Conservation (phyloP, 2,888 invertebrate species). For the Lagria hirta region DNA sequence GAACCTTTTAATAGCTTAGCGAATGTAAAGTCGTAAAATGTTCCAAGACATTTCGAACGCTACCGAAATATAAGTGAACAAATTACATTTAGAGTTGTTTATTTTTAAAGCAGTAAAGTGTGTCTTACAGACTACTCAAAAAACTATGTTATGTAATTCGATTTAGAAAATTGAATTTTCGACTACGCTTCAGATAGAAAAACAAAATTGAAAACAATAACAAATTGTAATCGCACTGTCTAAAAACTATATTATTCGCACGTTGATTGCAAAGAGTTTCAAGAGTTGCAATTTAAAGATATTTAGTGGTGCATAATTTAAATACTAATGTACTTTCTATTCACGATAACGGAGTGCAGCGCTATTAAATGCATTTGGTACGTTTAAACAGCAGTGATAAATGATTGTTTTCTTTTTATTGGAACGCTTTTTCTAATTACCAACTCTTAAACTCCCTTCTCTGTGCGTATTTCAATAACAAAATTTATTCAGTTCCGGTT, state of each 20-base stretch:
- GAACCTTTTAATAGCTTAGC: constrained; percentile 43
- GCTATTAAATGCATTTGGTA: constrained; percentile 40
- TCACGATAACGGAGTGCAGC: constrained; percentile 40
- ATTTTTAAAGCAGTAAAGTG: constrained; percentile 20
- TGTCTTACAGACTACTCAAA: constrained; percentile 3
- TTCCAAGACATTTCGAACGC: constrained; percentile 33
- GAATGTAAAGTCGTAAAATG: constrained; percentile 43
- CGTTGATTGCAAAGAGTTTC: constrained; percentile 30
- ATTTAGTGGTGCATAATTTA: constrained; percentile 46
- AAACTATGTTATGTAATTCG: constrained; percentile 11
- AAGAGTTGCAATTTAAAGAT: constrained; percentile 42
- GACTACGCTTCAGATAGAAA: no score
- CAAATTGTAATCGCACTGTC: no score
- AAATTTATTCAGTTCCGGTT: no score
- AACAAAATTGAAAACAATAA: no score
- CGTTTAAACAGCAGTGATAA: constrained; percentile 40
- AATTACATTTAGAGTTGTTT: constrained; percentile 28
- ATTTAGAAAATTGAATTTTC: constrained; percentile 4
- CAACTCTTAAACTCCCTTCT: constrained; percentile 4
- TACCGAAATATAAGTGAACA: constrained; percentile 35
- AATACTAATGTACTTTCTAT: constrained; percentile 45
- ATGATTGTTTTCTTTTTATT: constrained; percentile 37
- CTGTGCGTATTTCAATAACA: constrained; percentile 8
- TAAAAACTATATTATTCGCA: constrained; percentile 17
- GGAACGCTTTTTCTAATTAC: constrained; percentile 38